Base-by-base conservation (phyloP, 2,888 invertebrate species). In the Megalurothrips usitatus region DNA sequence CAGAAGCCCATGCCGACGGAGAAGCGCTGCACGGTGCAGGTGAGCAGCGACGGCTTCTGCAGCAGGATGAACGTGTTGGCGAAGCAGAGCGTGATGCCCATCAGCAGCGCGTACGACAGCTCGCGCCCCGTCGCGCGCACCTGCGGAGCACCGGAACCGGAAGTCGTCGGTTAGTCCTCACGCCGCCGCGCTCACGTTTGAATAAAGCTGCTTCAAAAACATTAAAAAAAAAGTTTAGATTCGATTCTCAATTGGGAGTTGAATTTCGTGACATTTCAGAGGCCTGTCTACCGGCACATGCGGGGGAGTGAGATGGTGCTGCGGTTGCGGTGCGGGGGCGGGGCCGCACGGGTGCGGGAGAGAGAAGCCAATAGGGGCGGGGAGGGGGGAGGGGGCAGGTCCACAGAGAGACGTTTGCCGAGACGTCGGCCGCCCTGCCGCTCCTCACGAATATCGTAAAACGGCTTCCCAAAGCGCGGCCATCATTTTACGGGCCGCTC, bases 51-150 rank as follows among this genome's bases (percentile, higher is more conserved):
- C 0, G 94, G 93, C 84, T 90, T 89, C 10, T 92, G 90, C 79
- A 94, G 87, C 82, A 94, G 89, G 14, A 91, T 89, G 85, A 93
- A 92, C 19, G 92, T 90, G 34, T 91, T 89, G 17, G 87, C 87
- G 85, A 91, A 90, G 47, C 90, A 90, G 68, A 90, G 85, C 75
- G 88, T 88, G 86, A 87, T 87, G 52, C 92, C 92, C 43, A 88
- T 89, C 83, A 94, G 89, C 83, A 94, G 92, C 83, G 94, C 90
- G 86, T 94, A 94, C 85, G 92, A 92, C 79, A 92, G 87, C 85
- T 91, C 91, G 81, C 91, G 88, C 9, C 68, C 68, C 68, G 68
- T 75, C 8, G 68, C 68, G 68, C 68, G 68, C 11, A 75, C 68
- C 68, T 75, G 68, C 26, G 11, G 26, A 3, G 1, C 23, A 23